A percentile compares a stretch with the other conserved stretches of the same genome.
Conservation (phyloP, 2,797 vertebrate genomes). For the Poeciliopsis presidionis region DNA sequence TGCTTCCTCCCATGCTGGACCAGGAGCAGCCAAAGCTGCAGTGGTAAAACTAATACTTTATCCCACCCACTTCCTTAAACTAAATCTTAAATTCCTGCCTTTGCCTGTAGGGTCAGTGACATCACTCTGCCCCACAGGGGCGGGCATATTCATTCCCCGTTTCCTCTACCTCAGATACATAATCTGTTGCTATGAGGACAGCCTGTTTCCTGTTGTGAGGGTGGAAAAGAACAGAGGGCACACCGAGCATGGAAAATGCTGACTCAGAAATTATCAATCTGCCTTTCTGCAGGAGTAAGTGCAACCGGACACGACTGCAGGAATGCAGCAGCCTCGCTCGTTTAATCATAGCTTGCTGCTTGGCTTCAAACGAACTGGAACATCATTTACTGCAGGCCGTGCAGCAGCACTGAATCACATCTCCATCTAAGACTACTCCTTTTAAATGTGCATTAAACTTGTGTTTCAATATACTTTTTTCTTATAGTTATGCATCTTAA, state of each 20-base stretch:
- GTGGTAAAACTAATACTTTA: slow-evolving; percentile 40
- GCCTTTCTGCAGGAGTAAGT: slow-evolving; percentile 69
- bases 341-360: slow-evolving; percentile 55
- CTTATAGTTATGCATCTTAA: slow-evolving; percentile 1
- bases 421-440: not conserved
- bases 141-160: not conserved
- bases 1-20: slow-evolving; percentile 28
- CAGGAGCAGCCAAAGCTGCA: slow-evolving; percentile 36
- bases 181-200: slow-evolving; percentile 46
- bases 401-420: slow-evolving; percentile 15
- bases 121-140: slow-evolving; percentile 10
- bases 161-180: slow-evolving; percentile 38
- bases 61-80: slow-evolving; percentile 29
- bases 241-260: slow-evolving; percentile 50
- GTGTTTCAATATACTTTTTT: slow-evolving; percentile 7
- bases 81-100: slow-evolving; percentile 24
- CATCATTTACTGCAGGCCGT: slow-evolving; percentile 17
- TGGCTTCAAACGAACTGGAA: slow-evolving; percentile 49
- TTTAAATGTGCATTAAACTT: not conserved
- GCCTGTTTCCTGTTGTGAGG: slow-evolving; percentile 68
- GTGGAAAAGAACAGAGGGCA: slow-evolving; percentile 54
- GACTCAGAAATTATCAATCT: slow-evolving; percentile 70
- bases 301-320: slow-evolving; percentile 70
- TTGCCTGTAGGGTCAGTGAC: slow-evolving; percentile 13
- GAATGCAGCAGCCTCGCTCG: slow-evolving; percentile 42